Evolutionary conservation across 2,888 invertebrate species (phyloP).

Genomic region (Lamproptera curius): DNA sequence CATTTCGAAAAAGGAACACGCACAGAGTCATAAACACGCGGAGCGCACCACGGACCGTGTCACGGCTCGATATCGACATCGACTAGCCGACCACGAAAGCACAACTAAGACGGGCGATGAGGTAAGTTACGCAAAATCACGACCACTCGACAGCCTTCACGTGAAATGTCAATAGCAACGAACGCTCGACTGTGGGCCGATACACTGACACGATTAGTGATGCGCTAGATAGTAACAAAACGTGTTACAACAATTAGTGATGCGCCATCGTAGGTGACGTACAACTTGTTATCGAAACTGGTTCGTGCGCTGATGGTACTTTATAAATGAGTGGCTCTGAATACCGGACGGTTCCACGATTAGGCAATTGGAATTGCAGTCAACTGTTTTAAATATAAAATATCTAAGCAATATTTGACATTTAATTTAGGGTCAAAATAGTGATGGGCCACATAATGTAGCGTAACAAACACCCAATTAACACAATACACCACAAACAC

Average conservation of each 20-base stretch:
- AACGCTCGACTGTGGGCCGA: conserved; percentile 40
- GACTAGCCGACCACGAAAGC: conserved; percentile 57
- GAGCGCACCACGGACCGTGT: conserved; percentile 20
- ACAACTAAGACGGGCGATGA: conserved; percentile 47
- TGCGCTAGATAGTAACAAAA: too few relatives aligned
- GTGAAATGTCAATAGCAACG: conserved; percentile 72
- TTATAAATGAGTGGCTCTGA: background rate
- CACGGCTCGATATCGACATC: conserved; percentile 47
- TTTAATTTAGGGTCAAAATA: too few relatives aligned
- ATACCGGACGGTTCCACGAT: background rate
- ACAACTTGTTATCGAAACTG: background rate
- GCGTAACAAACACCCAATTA: too few relatives aligned
- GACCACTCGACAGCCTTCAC: conserved; percentile 65
- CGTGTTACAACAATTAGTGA: background rate
- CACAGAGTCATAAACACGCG: background rate
- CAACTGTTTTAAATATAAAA: background rate
- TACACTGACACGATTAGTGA: conserved; percentile 41
- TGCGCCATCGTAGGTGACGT: background rate
- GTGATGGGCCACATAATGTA: too few relatives aligned
- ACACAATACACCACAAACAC: too few relatives aligned
- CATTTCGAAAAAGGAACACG: conserved; percentile 29
- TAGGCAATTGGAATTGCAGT: background rate
- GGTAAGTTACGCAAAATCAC: conserved; percentile 73
- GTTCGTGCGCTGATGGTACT: background rate
- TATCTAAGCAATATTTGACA: background rate